Evolutionary conservation across 2,113 vertebrate species (phyloP).

Genomic region (Gymnarchus niloticus): DNA sequence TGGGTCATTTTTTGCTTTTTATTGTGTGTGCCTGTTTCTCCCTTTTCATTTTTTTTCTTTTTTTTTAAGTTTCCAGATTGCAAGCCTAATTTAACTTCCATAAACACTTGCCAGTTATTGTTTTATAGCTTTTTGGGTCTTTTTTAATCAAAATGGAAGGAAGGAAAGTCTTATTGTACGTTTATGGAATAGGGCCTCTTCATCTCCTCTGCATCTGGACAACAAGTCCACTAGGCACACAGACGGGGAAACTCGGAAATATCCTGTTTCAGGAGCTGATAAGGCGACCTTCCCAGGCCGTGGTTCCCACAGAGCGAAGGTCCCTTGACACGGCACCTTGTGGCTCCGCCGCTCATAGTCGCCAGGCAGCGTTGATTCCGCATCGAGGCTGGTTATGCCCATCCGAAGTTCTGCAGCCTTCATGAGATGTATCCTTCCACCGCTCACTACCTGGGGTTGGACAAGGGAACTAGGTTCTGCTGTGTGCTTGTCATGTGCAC

Average conservation of each 20-base stretch:
- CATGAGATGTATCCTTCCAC: neutral
- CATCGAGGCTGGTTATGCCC: no score
- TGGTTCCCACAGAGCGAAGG: constrained; percentile 14
- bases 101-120: constrained; percentile 19
- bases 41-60: neutral
- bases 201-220: constrained; percentile 23
- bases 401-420: neutral
- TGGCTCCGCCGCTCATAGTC: neutral
- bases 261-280: constrained; percentile 26
- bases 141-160: neutral
- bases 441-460: neutral
- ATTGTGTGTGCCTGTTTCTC: neutral
- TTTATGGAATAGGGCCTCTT: neutral
- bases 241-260: constrained; percentile 12
- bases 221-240: neutral
- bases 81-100: neutral
- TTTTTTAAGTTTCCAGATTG: constrained; percentile 4
- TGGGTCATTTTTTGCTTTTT: neutral
- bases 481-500: neutral
- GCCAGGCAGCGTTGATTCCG: neutral
- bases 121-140: constrained; percentile 1
- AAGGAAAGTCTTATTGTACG: constrained; percentile 18
- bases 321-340: neutral
- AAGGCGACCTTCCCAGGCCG: constrained; percentile 13
- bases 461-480: neutral